Percentiles rank a stretch among this genome's conserved stretches.
These are phyloP conservation scores for Crotalus viridis DNA, from an alignment of 2,113 vertebrate species.

Conservation along the genomic window DNA sequence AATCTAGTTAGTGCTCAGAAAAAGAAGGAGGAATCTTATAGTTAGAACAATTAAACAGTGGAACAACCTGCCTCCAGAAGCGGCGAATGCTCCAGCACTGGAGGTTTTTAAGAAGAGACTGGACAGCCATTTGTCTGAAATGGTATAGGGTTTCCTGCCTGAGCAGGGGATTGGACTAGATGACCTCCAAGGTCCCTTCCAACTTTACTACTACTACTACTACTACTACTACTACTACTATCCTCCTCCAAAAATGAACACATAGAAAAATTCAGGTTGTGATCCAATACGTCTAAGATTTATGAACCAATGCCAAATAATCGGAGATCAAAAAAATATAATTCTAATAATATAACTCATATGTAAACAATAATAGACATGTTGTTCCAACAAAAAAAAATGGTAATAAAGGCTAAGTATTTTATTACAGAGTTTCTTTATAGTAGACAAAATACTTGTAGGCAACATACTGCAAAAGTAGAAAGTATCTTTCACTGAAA, in stretches of 20 bases:
- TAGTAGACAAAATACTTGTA: neutral
- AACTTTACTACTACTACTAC: no score
- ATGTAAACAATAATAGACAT: neutral
- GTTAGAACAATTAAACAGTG: no score
- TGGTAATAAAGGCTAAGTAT: neutral
- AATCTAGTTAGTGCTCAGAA: neutral
- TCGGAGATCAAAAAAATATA: neutral
- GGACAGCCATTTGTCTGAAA: no score
- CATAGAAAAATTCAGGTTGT: neutral
- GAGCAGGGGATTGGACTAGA: no score
- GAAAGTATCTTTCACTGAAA: neutral
- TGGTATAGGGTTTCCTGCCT: no score
- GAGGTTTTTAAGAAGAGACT: no score
- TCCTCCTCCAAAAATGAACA: neutral
- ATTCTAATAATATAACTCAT: neutral
- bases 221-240: no score
- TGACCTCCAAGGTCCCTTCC: no score
- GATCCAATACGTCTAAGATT: neutral
- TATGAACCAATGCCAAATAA: neutral
- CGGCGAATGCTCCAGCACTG: no score
- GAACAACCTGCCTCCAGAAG: no score
- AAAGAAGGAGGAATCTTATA: no score
- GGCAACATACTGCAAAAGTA: neutral
- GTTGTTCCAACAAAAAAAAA: slow-evolving; percentile 1
- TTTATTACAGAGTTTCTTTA: neutral